Evolutionary conservation across 2,888 invertebrate species (phyloP).

Genomic region (Dryobota labecula): DNA sequence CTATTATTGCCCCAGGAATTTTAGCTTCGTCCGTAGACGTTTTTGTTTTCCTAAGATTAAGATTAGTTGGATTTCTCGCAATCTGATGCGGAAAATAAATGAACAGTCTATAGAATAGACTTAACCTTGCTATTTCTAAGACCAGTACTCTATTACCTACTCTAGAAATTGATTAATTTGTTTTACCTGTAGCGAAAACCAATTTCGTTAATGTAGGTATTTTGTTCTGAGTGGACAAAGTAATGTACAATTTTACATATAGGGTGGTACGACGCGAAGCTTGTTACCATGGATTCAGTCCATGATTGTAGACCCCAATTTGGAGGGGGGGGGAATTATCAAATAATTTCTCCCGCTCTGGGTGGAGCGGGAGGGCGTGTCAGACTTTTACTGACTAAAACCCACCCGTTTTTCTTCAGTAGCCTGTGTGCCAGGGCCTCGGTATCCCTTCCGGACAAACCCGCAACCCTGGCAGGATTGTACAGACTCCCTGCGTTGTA

Average conservation of each 20-base stretch:
- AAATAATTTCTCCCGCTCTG: too few relatives aligned
- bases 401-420: too few relatives aligned
- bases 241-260: not conserved
- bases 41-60: conserved; percentile 7
- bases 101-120: conserved; percentile 8
- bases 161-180: not conserved
- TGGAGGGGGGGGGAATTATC: too few relatives aligned
- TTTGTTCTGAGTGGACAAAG: not conserved
- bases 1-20: not conserved
- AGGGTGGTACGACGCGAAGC: too few relatives aligned
- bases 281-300: too few relatives aligned
- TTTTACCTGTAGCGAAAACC: not conserved
- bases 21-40: not conserved
- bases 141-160: not conserved
- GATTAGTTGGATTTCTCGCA: conserved; percentile 10
- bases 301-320: too few relatives aligned
- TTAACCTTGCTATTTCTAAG: not conserved
- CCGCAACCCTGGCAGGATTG: too few relatives aligned
- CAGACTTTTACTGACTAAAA: too few relatives aligned
- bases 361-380: too few relatives aligned
- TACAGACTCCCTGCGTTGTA: too few relatives aligned
- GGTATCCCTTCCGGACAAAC: too few relatives aligned
- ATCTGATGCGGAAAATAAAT: conserved; percentile 11
- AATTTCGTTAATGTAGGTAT: not conserved
- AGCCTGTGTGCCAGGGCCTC: too few relatives aligned